Evolutionary conservation across 2,888 invertebrate genomes (phyloP), one percentile per base, ranked within the genome.

Genomic region (Gymnoscelis rufifasciata): DNA sequence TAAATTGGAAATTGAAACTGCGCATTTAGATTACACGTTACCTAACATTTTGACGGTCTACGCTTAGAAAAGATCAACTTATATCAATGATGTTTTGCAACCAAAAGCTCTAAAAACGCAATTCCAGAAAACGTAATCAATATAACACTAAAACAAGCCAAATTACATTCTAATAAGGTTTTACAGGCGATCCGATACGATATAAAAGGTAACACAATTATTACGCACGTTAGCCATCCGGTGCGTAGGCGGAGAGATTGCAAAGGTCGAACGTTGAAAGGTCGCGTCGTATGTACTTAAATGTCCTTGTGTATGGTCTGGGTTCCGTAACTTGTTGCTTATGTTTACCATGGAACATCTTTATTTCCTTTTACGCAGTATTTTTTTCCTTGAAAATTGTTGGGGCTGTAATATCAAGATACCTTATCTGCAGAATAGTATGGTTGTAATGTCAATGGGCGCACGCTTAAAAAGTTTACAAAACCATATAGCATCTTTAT

Each of bases 301-400:
- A 19, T 35, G 10, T 11, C 15, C 15, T 33, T 15, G 33, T 15
- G 15, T 19, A 35, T 35, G 33, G n/a, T 10, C 33, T 10, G 35
- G 64, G 65, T 54, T 59, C 71, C 36, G 19, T 7, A 38, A 83
- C 83, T 83, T 83, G 83, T 84, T 84, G 83, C 83, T 67, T 67
- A 68, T 77, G 74, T 78, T 79, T 78, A 78, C 78, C 62, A 66
- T 62, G 61, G 12, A 12, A 15, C 6, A 33, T 28, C 64, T 66
- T 61, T 65, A 68, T 66, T 73, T 66, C 10, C 35, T 6, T 19
- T 6, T 10, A 15, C 7, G 10, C 10, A 10, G 35, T 11, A 19
- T 23, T 14, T 19, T 33, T 33, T 15, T 0, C 7, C 30, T n/a
- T n/a, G n/a, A n/a, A n/a, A n/a, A 35, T 7, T 7, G 26, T 26